phyloP scores from a whole-genome alignment of 2,888 invertebrate species.

The Plebejus melissa region DNA sequence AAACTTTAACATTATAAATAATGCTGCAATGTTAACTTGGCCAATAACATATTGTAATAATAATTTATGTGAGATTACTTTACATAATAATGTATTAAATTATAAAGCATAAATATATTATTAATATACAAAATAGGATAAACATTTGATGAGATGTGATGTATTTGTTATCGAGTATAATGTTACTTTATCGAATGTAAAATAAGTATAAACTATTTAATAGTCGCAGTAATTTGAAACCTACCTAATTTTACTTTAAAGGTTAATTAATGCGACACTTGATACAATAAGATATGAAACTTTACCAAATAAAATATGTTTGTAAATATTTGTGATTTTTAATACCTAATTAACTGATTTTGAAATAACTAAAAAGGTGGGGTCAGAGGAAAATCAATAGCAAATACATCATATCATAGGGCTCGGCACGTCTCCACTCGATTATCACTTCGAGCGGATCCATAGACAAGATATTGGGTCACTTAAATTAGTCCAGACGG shows the following conservation, averaged over 20 bases:
- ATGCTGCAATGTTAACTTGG: constrained; percentile 8
- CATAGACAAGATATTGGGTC: background rate
- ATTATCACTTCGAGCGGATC: constrained; percentile 13
- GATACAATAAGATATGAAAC: background rate
- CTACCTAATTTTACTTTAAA: background rate
- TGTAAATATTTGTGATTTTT: background rate
- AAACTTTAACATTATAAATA: background rate
- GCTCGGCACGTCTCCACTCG: background rate
- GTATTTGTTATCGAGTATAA: constrained; percentile 15
- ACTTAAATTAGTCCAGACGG: constrained; percentile 15
- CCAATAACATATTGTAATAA: background rate
- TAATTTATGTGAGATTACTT: constrained; percentile 23
- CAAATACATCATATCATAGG: constrained; percentile 18
- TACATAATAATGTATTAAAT: constrained; percentile 20
- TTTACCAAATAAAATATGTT: background rate
- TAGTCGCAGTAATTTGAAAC: background rate
- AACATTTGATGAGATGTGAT: constrained; percentile 4
- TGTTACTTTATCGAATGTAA: too few species aligned
- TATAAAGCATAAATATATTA: constrained; percentile 18
- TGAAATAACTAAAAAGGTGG: background rate
- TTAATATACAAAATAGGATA: constrained; percentile 12
- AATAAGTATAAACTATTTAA: background rate
- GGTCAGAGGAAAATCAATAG: background rate
- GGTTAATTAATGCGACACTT: background rate
- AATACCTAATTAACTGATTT: background rate